Evolutionary conservation across 2,113 vertebrate genomes (phyloP).

Genomic region (cat (Felis catus)): F.catus_Fca126_mat1.0 CM031411.1:108920001-108920500

Average conservation of each 20-base stretch:
- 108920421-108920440: background rate
- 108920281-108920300: background rate
- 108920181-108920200: background rate
- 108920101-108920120: background rate
- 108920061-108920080: background rate
- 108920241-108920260: background rate
- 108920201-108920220: background rate
- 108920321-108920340: background rate
- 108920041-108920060: background rate
- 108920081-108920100: background rate
- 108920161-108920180: background rate
- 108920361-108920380: background rate
- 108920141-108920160: background rate
- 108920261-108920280: background rate
- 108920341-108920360: background rate
- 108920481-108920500: background rate
- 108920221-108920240: background rate
- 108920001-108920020: background rate
- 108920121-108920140: background rate
- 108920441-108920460: background rate
- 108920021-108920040: background rate
- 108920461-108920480: background rate
- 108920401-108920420: background rate
- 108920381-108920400: background rate
- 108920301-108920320: slow-evolving; percentile 6